Conservation (phyloP, 1,140 invertebrate species). For the Nasonia giraulti region DNA sequence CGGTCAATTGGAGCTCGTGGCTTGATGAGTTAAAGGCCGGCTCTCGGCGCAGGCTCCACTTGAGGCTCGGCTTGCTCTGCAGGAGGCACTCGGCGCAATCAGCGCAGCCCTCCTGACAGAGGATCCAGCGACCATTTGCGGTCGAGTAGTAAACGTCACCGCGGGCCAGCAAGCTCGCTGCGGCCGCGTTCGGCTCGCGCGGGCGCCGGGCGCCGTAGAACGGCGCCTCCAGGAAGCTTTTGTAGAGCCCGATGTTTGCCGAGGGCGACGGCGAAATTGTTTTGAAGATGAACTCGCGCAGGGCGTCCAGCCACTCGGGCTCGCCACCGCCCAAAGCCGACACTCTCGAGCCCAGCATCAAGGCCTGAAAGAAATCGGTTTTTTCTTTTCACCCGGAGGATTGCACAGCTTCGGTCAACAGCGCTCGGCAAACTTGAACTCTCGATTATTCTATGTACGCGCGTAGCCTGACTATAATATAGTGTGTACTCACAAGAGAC, state of each 20-base stretch:
- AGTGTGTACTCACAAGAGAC: background rate
- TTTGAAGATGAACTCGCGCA: slow-evolving; percentile 58
- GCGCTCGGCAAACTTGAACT: too few species aligned
- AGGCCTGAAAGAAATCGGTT: background rate
- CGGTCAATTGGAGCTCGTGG: background rate
- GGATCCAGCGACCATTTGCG: slow-evolving; percentile 55
- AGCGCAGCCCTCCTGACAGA: background rate
- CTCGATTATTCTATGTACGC: too few species aligned
- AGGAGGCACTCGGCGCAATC: background rate
- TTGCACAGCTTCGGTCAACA: too few species aligned
- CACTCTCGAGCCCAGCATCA: background rate
- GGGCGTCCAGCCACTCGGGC: slow-evolving; percentile 12
- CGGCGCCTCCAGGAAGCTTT: slow-evolving; percentile 57
- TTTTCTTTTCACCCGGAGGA: background rate
- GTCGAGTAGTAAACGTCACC: slow-evolving; percentile 57
- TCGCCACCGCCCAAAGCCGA: background rate
- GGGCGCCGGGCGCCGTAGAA: slow-evolving; percentile 51
- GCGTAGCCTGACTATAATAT: too few species aligned
- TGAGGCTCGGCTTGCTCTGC: background rate
- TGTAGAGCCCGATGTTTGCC: slow-evolving; percentile 51
- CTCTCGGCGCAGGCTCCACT: background rate
- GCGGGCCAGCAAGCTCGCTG: slow-evolving; percentile 52
- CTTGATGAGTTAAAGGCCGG: background rate
- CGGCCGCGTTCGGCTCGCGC: background rate
- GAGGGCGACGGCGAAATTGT: slow-evolving; percentile 54